These are phyloP conservation scores for Caenorhabditis inopinata DNA, from an alignment of 1,140 invertebrate species.

Conservation along the genomic window DNA sequence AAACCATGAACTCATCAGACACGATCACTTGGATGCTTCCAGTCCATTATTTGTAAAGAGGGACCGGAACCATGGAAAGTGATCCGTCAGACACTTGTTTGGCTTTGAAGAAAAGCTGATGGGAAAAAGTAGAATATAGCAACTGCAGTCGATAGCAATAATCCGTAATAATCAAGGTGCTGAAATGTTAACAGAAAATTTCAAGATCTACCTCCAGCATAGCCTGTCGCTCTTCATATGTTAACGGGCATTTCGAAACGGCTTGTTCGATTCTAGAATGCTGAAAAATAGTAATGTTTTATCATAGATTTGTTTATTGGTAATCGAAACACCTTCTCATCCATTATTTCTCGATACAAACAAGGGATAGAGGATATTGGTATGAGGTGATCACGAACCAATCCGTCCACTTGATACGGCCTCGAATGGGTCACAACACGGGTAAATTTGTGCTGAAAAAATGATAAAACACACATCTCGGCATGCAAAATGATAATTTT, in stretches of 20 bases:
- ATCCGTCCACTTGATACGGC: constrained; percentile 3
- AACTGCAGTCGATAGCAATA: not conserved
- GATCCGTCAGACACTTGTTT: not conserved
- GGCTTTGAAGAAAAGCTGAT: not conserved
- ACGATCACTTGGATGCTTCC: not conserved
- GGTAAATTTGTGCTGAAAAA: not conserved
- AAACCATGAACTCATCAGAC: not conserved
- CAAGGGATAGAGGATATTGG: not conserved
- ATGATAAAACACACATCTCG: too few relatives aligned
- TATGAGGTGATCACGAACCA: not conserved
- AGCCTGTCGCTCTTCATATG: not conserved
- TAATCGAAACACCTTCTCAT: not conserved
- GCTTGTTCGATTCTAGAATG: not conserved
- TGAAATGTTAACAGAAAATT: too few relatives aligned
- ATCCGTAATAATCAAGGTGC: too few relatives aligned
- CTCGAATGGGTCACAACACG: constrained; percentile 1
- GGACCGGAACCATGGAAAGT: not conserved
- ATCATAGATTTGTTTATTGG: too few relatives aligned
- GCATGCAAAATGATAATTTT: too few relatives aligned
- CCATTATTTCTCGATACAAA: not conserved
- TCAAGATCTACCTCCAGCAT: not conserved
- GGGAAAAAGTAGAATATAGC: not conserved
- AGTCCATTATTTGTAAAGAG: not conserved
- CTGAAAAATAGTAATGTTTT: too few relatives aligned
- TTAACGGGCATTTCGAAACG: not conserved